Conservation (phyloP, 1,140 invertebrate species). For the Meloidogyne floridensis region DNA sequence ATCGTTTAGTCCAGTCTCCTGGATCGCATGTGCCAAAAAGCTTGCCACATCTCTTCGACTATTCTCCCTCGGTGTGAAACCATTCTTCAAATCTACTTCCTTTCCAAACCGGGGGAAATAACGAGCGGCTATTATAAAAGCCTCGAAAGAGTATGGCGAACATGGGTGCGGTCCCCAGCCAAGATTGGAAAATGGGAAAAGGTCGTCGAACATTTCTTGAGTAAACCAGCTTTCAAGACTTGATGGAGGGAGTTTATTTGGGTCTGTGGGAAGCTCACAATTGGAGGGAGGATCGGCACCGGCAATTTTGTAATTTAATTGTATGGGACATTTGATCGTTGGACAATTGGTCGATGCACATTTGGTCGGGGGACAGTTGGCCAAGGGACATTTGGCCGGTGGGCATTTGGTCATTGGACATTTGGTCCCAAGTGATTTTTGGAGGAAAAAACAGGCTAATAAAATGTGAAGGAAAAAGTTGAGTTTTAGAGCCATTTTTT, state of each 20-base stretch:
- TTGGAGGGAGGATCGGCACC: slow-evolving; percentile 19
- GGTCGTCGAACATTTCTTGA: slow-evolving; percentile 52
- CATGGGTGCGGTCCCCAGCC: slow-evolving; percentile 59
- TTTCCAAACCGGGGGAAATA: slow-evolving; percentile 64
- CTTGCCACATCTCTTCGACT: slow-evolving; percentile 45
- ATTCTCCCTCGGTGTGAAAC: slow-evolving; percentile 29
- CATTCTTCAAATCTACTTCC: slow-evolving; percentile 19
- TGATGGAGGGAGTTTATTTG: slow-evolving; percentile 31
- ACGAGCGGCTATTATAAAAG: slow-evolving; percentile 62
- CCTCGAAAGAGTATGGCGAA: slow-evolving; percentile 61
- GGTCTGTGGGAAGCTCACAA: slow-evolving; percentile 27
- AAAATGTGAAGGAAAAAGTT: too few species aligned
- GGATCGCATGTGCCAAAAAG: slow-evolving; percentile 54
- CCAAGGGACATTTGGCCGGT: too few species aligned
- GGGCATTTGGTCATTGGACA: too few species aligned
- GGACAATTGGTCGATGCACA: neutral
- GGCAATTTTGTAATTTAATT: neutral
- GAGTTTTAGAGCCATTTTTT: too few species aligned
- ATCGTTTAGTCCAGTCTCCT: slow-evolving; percentile 55
- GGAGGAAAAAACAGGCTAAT: too few species aligned
- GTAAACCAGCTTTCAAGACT: slow-evolving; percentile 44
- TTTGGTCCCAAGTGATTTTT: too few species aligned
- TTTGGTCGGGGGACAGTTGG: too few species aligned
- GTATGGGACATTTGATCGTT: neutral
- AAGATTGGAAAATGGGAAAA: slow-evolving; percentile 62